Conservation (phyloP, 2,797 vertebrate genomes). For the Cyprinodon diabolis region DNA sequence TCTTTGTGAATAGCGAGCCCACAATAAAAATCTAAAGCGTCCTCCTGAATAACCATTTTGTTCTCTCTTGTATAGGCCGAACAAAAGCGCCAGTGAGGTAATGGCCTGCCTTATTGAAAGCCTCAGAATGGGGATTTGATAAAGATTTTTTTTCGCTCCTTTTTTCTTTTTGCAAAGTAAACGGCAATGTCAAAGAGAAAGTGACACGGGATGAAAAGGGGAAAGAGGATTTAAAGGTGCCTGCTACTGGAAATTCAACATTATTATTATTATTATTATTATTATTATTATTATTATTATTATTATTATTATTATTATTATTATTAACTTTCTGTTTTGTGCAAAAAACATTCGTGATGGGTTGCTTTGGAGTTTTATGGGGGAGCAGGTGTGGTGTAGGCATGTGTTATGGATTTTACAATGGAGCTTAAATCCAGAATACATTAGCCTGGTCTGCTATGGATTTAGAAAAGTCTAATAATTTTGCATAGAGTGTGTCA, state of each 20-base stretch:
- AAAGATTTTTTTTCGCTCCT: conserved; percentile 89
- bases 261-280: background rate
- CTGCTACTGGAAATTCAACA: conserved; percentile 26
- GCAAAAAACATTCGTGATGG: conserved; percentile 31
- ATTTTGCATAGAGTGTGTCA: conserved; percentile 57
- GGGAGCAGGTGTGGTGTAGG: conserved; percentile 59
- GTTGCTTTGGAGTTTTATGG: conserved; percentile 22
- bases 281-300: conserved; percentile 10
- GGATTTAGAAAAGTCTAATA: conserved; percentile 60
- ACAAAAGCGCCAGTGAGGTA: conserved; percentile 99
- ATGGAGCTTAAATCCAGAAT: conserved; percentile 66
- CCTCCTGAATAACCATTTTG: conserved; percentile 99
- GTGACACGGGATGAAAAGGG: conserved; percentile 73
- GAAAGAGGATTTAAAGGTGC: conserved; percentile 26
- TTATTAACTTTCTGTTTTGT: conserved; percentile 25
- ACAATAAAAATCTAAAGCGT: conserved; percentile 99
- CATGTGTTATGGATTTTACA: conserved; percentile 58
- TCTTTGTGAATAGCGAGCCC: conserved; percentile 99
- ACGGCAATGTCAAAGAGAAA: conserved; percentile 89
- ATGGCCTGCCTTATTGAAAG: conserved; percentile 99
- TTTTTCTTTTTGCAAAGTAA: conserved; percentile 84
- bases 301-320: conserved; percentile 27
- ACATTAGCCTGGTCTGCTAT: conserved; percentile 61
- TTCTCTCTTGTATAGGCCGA: conserved; percentile 99
- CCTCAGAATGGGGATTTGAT: conserved; percentile 98